Evolutionary conservation across 2,888 invertebrate species (phyloP), one percentile per base, ranked within the genome.

Genomic region (Dynastes maya): DNA sequence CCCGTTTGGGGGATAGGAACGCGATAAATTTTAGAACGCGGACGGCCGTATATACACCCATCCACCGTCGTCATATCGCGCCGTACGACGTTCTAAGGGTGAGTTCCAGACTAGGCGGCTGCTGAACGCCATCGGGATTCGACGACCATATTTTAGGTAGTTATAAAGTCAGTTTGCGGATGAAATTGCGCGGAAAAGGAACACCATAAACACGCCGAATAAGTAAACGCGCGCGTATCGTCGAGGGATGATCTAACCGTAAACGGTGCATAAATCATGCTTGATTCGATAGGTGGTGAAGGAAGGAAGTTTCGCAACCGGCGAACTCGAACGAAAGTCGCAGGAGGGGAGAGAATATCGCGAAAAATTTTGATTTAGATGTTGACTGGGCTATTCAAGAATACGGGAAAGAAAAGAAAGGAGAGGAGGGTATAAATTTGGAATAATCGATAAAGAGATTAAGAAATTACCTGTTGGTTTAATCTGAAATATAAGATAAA

Each of bases 61-160:
- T 37, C 32, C 5, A 37, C 45, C 45, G 45, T 11, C 45, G 45
- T 45, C 45, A 8, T 45, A 45, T 45, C 45, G 45, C 8, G 45
- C 11, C 45, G 45, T 11, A 5, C 40, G 29, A 63, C 29, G 51
- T 68, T 27, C 11, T 3, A 58, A 68, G 78, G 74, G 76, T 75
- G 27, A 53, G 70, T 79, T 79, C 76, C 51, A 72, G 78, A 64
- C 78, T 72, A 65, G 64, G 37, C 49, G 68, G 49, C 68, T 63
- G 29, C 63, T 29, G 11, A 72, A 40, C 72, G n/a, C 72, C 72
- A 40, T 58, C 72, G 72, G 72, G 72, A 61, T 58, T 61, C 72
- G 16, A 22, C 58, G 79, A 82, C 83, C 84, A 86, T 89, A 91
- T 90, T 90, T 90, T 88, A 89, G 89, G 83, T 84, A 84, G 85